Evolutionary conservation across 2,113 vertebrate genomes (phyloP).

Genomic region (Rhinolophus sinicus): DNA sequence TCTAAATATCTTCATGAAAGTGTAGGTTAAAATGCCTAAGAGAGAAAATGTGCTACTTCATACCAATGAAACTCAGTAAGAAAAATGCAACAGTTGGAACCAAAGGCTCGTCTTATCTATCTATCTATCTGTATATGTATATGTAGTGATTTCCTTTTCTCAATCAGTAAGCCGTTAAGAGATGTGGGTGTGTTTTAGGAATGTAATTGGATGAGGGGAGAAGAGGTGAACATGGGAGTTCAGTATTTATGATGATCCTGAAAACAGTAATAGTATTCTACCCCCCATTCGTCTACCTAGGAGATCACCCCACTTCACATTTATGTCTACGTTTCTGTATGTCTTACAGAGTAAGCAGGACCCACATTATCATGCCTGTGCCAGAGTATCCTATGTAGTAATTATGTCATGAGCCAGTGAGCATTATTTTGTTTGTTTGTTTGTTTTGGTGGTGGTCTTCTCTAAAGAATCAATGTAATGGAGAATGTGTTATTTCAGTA

Average conservation of each 20-base stretch:
- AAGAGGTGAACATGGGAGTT: not conserved
- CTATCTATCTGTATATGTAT: not conserved
- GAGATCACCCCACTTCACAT: not conserved
- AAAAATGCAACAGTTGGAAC: not conserved
- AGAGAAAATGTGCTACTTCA: not conserved
- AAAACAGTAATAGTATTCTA: not conserved
- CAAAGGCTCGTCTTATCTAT: not conserved
- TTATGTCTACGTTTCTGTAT: not conserved
- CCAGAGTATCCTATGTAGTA: too few species aligned
- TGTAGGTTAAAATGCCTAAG: not conserved
- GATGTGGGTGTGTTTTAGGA: not conserved
- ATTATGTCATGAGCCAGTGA: not conserved
- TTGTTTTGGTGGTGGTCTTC: not conserved
- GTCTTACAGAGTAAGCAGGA: not conserved
- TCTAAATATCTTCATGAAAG: not conserved
- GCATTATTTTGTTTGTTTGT: not conserved
- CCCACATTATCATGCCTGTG: not conserved
- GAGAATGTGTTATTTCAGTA: not conserved
- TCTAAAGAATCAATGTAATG: not conserved
- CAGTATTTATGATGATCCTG: not conserved
- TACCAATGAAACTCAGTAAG: not conserved
- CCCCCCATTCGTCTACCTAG: not conserved
- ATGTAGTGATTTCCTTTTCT: not conserved
- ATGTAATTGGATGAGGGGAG: not conserved
- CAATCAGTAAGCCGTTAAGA: not conserved